phyloP scores from a whole-genome alignment of 2,888 invertebrate genomes.

The Lumbricus terrestris region DNA sequence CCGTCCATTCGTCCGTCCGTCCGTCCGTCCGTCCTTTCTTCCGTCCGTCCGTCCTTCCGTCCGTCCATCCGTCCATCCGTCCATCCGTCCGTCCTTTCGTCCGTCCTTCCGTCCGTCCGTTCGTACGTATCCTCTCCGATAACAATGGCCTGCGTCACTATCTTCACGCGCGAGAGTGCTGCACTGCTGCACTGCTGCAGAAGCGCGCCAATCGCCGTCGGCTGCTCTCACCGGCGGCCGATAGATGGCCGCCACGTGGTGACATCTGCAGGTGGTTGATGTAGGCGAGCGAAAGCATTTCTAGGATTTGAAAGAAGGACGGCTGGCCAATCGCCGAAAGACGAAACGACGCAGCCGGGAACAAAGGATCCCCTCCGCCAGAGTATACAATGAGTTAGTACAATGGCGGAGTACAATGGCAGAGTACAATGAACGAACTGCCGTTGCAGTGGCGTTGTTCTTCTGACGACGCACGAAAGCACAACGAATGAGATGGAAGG shows the following conservation, averaged over 20 bases:
- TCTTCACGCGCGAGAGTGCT: not conserved
- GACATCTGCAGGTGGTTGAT: slow-evolving; percentile 12
- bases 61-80: too few species aligned
- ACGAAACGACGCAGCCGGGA: not conserved
- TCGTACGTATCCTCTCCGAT: not conserved
- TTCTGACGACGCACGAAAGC: not conserved
- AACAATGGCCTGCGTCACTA: not conserved
- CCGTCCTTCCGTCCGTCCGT: not conserved
- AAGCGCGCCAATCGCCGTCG: not conserved
- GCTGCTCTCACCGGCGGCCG: not conserved
- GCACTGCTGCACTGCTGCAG: too few species aligned
- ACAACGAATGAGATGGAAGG: not conserved
- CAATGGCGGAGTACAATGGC: too few species aligned
- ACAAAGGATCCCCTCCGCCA: not conserved
- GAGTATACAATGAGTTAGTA: too few species aligned
- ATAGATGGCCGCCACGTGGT: not conserved
- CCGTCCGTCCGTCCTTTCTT: too few species aligned
- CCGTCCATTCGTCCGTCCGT: not conserved
- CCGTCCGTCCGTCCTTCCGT: too few species aligned
- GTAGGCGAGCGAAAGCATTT: not conserved
- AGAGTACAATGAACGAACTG: too few species aligned
- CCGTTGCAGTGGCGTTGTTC: not conserved
- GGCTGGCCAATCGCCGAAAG: not conserved
- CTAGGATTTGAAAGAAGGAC: slow-evolving; percentile 15
- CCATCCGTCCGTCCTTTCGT: not conserved